Base-by-base conservation (phyloP, 2,113 vertebrate genomes). In the Chionomys nivalis region DNA sequence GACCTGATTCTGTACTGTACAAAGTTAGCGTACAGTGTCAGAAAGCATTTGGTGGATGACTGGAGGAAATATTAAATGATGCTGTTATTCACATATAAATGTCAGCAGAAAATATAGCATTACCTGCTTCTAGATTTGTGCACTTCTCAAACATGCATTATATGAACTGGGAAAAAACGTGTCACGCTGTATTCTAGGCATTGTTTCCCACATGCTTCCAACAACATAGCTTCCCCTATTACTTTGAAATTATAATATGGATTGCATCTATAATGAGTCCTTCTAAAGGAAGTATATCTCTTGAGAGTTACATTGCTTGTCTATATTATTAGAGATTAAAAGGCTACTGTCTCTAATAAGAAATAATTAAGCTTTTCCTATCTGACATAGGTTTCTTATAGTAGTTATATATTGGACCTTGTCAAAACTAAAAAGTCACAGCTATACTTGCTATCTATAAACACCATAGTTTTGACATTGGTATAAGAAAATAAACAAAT, bases 11-110 rank as follows among this genome's bases (percentile, higher is more conserved):
- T 65, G 49, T 73, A 85, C 91, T 93, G 82, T 77, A 10, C 79
- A 96, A 97, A 96, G 96, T 97, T 90, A 97, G 95, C 94, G 33
- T 90, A 86, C 66, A 94, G 92, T 96, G 95, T 97, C 94, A 98
- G 97, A 97, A 95, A 87, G 52, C 83, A 96, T 96, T 97, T 97
- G 78, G 87, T 55, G 90, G 93, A 97, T 24, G 76, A 70, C 68
- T 97, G 66, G 86, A 94, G 92, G 94, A 96, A 96, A 97, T 96
- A 97, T 95, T 94, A 93, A 97, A 96, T 83, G 55, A 92, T 87
- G 75, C 47, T 94, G 39, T 76, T 95, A 94, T 78, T 96, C 94
- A 94, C 44, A 78, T 91, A 88, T 82, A 97, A 98, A 95, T 90
- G 72, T 94, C 95, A 97, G 33, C 36, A 52, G 55, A 58, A 42